These are phyloP conservation scores for Synanthedon myopaeformis DNA, from an alignment of 2,888 invertebrate species.

Conservation along the genomic window DNA sequence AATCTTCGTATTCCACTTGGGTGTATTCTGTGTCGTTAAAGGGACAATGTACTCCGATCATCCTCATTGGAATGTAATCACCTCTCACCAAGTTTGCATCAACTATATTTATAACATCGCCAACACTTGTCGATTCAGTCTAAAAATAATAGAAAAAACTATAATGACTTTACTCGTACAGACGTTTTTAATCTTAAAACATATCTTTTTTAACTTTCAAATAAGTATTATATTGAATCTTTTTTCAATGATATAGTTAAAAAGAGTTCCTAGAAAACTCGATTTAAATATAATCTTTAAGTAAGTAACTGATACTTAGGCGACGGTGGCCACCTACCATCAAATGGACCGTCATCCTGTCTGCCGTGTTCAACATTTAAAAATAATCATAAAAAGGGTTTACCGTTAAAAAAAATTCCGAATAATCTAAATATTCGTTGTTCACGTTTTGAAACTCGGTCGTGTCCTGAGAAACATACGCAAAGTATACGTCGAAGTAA, in stretches of 20 bases:
- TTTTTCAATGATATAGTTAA: too few species aligned
- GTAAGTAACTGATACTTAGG: too few species aligned
- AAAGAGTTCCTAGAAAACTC: too few species aligned
- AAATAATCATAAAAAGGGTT: background rate
- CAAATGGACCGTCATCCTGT: too few species aligned
- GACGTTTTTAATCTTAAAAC: too few species aligned
- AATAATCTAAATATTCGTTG: conserved; percentile 56
- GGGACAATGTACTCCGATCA: conserved; percentile 49
- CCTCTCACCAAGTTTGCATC: conserved; percentile 41
- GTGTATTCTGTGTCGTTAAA: conserved; percentile 38
- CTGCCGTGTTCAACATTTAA: too few species aligned
- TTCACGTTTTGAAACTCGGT: conserved; percentile 56
- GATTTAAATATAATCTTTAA: too few species aligned
- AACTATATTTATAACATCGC: conserved; percentile 34
- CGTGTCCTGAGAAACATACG: conserved; percentile 57
- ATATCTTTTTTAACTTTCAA: too few species aligned
- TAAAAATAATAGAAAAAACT: conserved; percentile 14
- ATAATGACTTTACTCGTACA: background rate
- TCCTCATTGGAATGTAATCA: conserved; percentile 40
- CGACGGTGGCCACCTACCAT: too few species aligned
- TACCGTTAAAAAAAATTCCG: conserved; percentile 58
- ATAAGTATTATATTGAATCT: too few species aligned
- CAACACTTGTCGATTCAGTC: conserved; percentile 37
- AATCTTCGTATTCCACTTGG: conserved; percentile 69
- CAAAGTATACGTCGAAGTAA: conserved; percentile 67